Base-by-base conservation (phyloP, 2,113 vertebrate genomes). In the Carassius auratus region DNA sequence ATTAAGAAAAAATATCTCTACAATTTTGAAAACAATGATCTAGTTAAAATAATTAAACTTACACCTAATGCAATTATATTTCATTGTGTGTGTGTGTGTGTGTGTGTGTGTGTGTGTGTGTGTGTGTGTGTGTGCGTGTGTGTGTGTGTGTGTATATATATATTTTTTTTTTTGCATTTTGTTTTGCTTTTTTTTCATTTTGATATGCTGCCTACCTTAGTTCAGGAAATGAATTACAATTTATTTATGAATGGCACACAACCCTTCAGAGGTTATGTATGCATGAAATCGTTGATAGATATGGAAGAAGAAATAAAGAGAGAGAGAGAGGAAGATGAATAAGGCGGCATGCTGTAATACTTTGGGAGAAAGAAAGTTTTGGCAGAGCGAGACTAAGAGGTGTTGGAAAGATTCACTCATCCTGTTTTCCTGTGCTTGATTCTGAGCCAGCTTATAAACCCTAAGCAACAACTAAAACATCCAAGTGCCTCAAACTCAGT, bases 331-430 rank as follows among this genome's bases (percentile, higher is more conserved):
- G 61, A 59, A 75, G 26, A 59, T 45, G 71, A 69, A 69, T 61
- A 45, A 23, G 19, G 42, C 14, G 57, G 36, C 71, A 85, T 76
- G 77, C 33, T 66, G 23, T 57, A n/a, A 66, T 69, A 42, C 8
- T 76, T 6, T 52, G 71, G 23, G 23, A 85, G 13, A 55, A 80
- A 33, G 59, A 76, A 52, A 3, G n/a, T 30, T 81, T 66, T 81
- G 79, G 45, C 79, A 69, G 71, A 50, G 10, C 21, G 66, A 59
- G 33, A 74, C 42, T 75, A 55, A 45, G 73, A 87, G 69, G 76
- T 87, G 82, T 84, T 64, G 48, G 77, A 85, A 82, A 85, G 64
- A 73, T 83, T 68, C 36, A 42, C 73, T 83, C 74, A 30, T 84
- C 45, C 59, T 66, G 73, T 84, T 85, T 83, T 73, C 84, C 64